A percentile compares a stretch with the other conserved stretches of the same genome.
These are phyloP conservation scores for Andinoacara biseriatus DNA, from an alignment of 2,113 vertebrate genomes.

Conservation along the genomic window DNA sequence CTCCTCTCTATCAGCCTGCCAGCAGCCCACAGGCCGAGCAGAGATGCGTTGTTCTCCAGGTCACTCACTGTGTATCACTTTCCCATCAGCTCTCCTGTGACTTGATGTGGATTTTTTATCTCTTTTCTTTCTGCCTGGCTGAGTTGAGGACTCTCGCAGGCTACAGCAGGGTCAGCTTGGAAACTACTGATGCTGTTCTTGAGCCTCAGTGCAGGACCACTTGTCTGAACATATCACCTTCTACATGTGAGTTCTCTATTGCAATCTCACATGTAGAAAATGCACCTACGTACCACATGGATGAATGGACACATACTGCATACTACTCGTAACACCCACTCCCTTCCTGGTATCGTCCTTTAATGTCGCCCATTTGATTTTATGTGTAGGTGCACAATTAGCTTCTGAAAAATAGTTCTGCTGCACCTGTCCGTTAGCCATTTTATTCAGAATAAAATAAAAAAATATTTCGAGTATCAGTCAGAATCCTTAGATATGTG, in stretches of 20 bases:
- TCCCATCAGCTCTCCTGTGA: slow-evolving; percentile 36
- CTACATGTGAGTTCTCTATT: background rate
- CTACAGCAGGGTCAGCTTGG: slow-evolving; percentile 36
- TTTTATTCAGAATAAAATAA: background rate
- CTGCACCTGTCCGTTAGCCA: accelerated
- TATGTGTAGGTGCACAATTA: background rate
- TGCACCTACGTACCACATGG: background rate
- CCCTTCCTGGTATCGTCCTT: background rate
- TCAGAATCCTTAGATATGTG: background rate
- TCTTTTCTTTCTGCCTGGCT: slow-evolving; percentile 54
- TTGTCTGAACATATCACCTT: slow-evolving; percentile 64
- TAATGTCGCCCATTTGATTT: background rate
- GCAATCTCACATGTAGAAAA: slow-evolving; percentile 26
- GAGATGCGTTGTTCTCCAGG: slow-evolving; percentile 58
- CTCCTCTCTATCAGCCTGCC: slow-evolving; percentile 49
- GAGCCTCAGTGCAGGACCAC: slow-evolving; percentile 19
- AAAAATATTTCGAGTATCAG: background rate
- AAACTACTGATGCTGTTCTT: slow-evolving; percentile 20
- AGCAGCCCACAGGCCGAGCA: slow-evolving; percentile 58
- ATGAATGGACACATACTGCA: slow-evolving; percentile 2
- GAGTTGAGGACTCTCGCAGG: slow-evolving; percentile 38
- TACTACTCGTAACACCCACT: background rate
- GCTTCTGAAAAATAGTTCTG: background rate
- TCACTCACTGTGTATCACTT: slow-evolving; percentile 59
- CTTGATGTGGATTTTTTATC: slow-evolving; percentile 45